Conservation (phyloP, 2,888 invertebrate genomes). For the Calameuta filiformis region DNA sequence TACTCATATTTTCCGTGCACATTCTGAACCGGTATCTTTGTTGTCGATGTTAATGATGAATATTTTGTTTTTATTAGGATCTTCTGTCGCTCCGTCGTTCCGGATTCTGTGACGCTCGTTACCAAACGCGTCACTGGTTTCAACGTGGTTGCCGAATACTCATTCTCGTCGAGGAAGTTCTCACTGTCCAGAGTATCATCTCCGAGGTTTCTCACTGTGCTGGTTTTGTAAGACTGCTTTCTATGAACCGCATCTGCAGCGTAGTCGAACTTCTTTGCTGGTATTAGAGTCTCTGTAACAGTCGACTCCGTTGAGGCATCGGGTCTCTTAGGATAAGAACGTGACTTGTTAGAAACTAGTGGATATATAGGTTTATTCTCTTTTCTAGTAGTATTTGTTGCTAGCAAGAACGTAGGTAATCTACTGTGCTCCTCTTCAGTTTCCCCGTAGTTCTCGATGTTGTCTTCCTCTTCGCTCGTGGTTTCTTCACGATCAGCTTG, state of each 20-base stretch:
- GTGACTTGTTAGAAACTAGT: slow-evolving; percentile 30
- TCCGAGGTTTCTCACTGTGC: slow-evolving; percentile 29
- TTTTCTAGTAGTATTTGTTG: slow-evolving; percentile 24
- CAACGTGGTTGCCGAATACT: slow-evolving; percentile 28
- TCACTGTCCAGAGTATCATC: neutral
- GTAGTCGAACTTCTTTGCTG: slow-evolving; percentile 60
- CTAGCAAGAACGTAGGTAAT: neutral
- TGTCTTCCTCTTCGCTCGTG: slow-evolving; percentile 14
- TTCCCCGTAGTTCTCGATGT: slow-evolving; percentile 21
- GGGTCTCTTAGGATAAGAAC: slow-evolving; percentile 47
- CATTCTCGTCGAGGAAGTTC: slow-evolving; percentile 19
- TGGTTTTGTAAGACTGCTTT: slow-evolving; percentile 49
- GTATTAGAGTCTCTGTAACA: slow-evolving; percentile 58
- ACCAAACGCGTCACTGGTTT: slow-evolving; percentile 66
- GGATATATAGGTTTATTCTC: slow-evolving; percentile 22
- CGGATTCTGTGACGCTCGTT: slow-evolving; percentile 66
- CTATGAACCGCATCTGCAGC: slow-evolving; percentile 55
- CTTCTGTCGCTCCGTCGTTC: slow-evolving; percentile 66
- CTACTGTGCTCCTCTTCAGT: neutral
- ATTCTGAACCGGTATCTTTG: slow-evolving; percentile 51
- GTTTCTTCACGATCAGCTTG: neutral
- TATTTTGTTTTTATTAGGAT: slow-evolving; percentile 64
- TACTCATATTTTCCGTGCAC: slow-evolving; percentile 14
- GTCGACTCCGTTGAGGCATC: slow-evolving; percentile 41
- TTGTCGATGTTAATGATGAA: slow-evolving; percentile 56